Evolutionary conservation across 1,140 invertebrate species (phyloP), one percentile per base, ranked within the genome.

Genomic region (Pachyrhynchus sulphureomaculatus): DNA sequence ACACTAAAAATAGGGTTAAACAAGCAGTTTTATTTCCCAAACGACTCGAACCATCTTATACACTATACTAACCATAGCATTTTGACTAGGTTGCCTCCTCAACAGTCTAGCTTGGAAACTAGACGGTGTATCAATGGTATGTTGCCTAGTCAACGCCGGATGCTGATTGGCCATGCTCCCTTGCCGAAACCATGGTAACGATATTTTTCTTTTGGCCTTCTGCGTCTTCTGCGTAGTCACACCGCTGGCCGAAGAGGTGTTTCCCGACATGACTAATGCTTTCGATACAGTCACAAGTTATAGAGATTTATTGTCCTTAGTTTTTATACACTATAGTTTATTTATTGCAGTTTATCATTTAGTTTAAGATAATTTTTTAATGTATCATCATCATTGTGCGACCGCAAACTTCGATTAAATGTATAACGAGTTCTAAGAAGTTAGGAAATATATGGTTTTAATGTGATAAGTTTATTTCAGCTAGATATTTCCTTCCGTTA

Each of bases 111-210:
- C 84, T 68, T 88, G 87, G 80, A 91, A 90, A 34, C 89, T 90
- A 72, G 88, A 83, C 65, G 91, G 91, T 59, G 90, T 90, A 79
- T 93, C 91, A 80, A 94, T 93, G 76, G 91, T 93, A 72, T 93
- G 90, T 76, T 94, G 91, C 17, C 91, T 83, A 32, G 89, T 84
- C 21, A 93, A 83, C 32, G 81, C 80, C 55, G 85, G 83, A 72
- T 90, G 88, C 26, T 84, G 79, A 64, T 84, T 80, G 68, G 82
- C 81, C 58, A 88, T 83, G 24, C 89, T 91, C 55, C 82, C 84
- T 77, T 92, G 89, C 41, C 89, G 82, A 77, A 93, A 93, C 91
- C 91, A 94, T 37, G 91, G 91, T 70, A 93, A 78, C 36, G 90
- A 93, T 66, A 93, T 93, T 78, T 93, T 94, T 56, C 91, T 83